Percentiles rank a stretch among this genome's conserved stretches.
phyloP scores from a whole-genome alignment of 2,113 vertebrate species.

The Pleuronectes platessa region DNA sequence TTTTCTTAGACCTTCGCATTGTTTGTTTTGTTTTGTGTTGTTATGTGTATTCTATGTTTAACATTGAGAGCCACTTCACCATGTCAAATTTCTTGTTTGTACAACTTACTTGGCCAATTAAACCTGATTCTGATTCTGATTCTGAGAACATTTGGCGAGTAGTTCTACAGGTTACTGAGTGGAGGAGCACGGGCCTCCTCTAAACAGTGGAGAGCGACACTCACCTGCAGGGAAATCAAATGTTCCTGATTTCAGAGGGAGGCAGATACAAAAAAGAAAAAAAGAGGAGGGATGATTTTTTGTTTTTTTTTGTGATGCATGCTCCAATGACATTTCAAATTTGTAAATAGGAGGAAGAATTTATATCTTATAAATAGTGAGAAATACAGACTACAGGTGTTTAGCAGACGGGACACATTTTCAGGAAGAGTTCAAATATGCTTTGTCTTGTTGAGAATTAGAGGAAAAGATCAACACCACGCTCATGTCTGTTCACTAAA shows the following conservation, averaged over 20 bases:
- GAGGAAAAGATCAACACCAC: neutral
- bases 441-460: neutral
- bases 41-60: too few species aligned
- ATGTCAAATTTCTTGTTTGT: too few species aligned
- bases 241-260: conserved; percentile 63
- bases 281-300: conserved; percentile 6
- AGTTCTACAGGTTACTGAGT: neutral
- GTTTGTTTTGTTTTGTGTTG: too few species aligned
- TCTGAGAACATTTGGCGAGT: conserved; percentile 15
- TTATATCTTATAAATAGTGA: neutral
- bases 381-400: neutral
- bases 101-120: too few species aligned
- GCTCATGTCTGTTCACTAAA: neutral
- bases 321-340: neutral
- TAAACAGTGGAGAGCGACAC: conserved; percentile 12
- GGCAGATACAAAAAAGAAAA: conserved; percentile 24
- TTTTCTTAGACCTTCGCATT: too few species aligned
- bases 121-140: too few species aligned
- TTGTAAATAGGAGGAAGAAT: too few species aligned
- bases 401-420: neutral
- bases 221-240: conserved; percentile 71
- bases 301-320: neutral
- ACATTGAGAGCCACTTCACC: too few species aligned
- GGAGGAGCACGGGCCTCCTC: conserved; percentile 14
- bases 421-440: neutral